phyloP scores from a whole-genome alignment of 2,888 invertebrate genomes.

The Spatulosminthurus flaviceps region DNA sequence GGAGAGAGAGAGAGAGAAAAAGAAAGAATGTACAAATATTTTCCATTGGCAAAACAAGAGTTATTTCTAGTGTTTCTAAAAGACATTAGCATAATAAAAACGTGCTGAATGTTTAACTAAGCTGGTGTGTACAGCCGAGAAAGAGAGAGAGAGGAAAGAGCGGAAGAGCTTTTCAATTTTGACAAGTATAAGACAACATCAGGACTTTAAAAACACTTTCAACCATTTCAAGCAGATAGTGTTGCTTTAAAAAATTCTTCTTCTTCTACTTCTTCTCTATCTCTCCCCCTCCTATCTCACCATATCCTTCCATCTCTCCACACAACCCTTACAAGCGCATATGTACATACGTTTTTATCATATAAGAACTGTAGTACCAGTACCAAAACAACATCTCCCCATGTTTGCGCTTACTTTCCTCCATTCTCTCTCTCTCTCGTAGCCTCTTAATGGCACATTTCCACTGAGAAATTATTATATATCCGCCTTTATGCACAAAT shows the following conservation, averaged over 20 bases:
- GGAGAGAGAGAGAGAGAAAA: not conserved
- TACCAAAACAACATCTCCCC: too few relatives aligned
- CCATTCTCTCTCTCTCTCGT: too few relatives aligned
- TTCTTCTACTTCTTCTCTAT: not conserved
- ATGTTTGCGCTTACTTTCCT: too few relatives aligned
- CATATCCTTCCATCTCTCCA: not conserved
- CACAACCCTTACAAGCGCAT: too few relatives aligned
- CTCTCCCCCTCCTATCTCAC: not conserved
- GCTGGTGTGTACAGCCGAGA: slow-evolving; percentile 1
- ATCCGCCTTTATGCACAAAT: too few relatives aligned
- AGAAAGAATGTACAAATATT: not conserved
- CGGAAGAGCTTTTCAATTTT: slow-evolving; percentile 45
- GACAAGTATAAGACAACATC: slow-evolving; percentile 43
- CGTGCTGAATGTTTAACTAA: slow-evolving; percentile 36
- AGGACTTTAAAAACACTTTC: slow-evolving; percentile 42
- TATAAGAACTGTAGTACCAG: too few relatives aligned
- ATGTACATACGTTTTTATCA: too few relatives aligned
- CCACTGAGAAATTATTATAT: too few relatives aligned
- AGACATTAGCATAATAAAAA: slow-evolving; percentile 41
- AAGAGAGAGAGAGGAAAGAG: slow-evolving; percentile 40
- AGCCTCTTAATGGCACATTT: too few relatives aligned
- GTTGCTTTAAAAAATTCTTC: slow-evolving; percentile 22
- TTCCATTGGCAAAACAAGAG: slow-evolving; percentile 40
- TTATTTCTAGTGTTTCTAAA: slow-evolving; percentile 41
- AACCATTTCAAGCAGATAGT: slow-evolving; percentile 31